Base-by-base conservation (phyloP, 2,797 vertebrate species). In the Semaprochilodus insignis region DNA sequence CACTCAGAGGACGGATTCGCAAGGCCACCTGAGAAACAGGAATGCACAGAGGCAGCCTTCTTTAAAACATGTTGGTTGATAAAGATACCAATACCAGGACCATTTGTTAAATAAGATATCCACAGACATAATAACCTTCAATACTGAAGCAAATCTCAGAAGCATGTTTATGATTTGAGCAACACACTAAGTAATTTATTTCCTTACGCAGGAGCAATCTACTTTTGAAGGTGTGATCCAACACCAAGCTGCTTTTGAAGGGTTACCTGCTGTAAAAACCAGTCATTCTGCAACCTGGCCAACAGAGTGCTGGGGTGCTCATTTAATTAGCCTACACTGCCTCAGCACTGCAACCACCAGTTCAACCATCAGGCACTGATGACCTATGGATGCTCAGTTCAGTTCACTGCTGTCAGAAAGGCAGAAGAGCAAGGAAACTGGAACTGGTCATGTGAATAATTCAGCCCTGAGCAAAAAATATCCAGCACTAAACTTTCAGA, bases 1-100 rank as follows among this genome's bases (percentile, higher is more conserved):
- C 91, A 10, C 95, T 98, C 89, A 97, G 93, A 55, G 97, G 97
- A 66, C 97, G 95, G 86, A 99, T 94, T 85, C 97, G 94, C 87
- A 98, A 93, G 3, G 96, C 97, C 83, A 99, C 97, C 97, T 99
- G 91, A 3, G 13, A 85, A 55, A 77, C 21, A 74, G 19, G 79
- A 27, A 87, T 1, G 75, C 6, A 78, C 27, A 51, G 36, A 51
- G 36, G 78, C 2, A 36, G 31, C 62, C 23, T 65, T 16, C 27
- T 27, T 65, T 27, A 65, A 14, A 11, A 15, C 65, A 67, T 40
- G 36, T 3, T 40, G 63, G 51, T 1, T 13, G 15, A 54, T 60
- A 23, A 48, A 70, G 21, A 23, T 21, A 69, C 19, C 40, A 6
- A 44, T 70, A 48, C 36, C 21, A 3, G 44, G 44, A 23, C 40